Evolutionary conservation across 2,888 invertebrate genomes (phyloP), one percentile per base, ranked within the genome.

Genomic region (Melanostoma scalare): DNA sequence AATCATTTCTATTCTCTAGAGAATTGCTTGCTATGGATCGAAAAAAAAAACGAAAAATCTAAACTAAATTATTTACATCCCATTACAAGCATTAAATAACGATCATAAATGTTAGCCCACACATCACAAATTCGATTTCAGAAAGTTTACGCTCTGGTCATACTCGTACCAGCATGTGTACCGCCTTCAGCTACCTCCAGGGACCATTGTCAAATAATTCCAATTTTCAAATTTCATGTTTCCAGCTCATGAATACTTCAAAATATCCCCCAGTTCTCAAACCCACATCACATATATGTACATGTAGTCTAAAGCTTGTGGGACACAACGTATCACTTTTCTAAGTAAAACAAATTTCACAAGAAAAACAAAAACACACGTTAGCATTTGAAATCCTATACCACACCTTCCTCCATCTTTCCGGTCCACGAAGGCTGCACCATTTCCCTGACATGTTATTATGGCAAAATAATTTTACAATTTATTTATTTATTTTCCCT

Each of bases 391-490:
- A 61, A 56, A n/a, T 10, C 42, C n/a, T 3, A 42, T 44, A 31
- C n/a, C 40, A 56, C 46, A 31, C 33, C 48, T 38, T 9, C 65
- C 65, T 48, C 60, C 50, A 50, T 31, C 61, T 6, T 6, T 20
- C 35, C 58, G 65, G 53, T 61, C 68, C 46, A 56, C 61, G 44
- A 72, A 63, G 77, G 68, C 82, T 78, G 79, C 74, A 71, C 84
- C 69, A 84, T 84, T 84, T 84, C 85, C 87, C 87, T 88, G 90
- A 89, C 90, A 89, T 89, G 89, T 89, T 89, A 89, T 89, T 90
- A 89, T 89, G 89, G 89, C 87, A 88, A 90, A 90, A 89, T 89
- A 89, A 89, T 89, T 89, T 90, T 89, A 89, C 89, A 89, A 90
- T 89, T 89, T 89, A 89, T 89, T 89, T 89, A 89, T 88, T 89